Percentiles rank a stretch among this genome's conserved stretches.
These are phyloP conservation scores for Calidris pygmaea DNA, from an alignment of 2,113 vertebrate species.

Conservation along the genomic window DNA sequence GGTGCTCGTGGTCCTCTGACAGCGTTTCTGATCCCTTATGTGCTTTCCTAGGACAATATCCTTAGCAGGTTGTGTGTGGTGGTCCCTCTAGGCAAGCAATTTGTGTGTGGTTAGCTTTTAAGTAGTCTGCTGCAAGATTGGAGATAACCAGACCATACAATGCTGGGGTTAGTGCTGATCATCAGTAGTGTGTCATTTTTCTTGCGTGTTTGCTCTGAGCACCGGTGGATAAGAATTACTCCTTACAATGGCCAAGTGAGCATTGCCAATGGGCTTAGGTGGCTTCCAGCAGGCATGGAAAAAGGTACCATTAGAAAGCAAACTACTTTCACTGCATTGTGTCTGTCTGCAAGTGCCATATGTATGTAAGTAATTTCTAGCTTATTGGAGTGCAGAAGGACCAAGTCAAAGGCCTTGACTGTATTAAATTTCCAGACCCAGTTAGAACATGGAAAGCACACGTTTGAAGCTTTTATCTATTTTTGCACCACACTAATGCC, in stretches of 20 bases:
- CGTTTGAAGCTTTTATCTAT: background rate
- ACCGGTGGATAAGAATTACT: background rate
- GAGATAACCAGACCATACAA: background rate
- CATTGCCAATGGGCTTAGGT: background rate
- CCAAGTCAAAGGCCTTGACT: background rate
- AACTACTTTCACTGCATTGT: background rate
- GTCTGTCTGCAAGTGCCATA: background rate
- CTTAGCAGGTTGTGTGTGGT: fast-evolving
- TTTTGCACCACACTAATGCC: background rate
- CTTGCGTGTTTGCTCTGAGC: background rate
- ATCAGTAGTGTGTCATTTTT: background rate
- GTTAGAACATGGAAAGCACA: background rate
- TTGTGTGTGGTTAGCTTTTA: background rate
- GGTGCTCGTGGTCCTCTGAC: background rate
- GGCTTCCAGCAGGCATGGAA: background rate
- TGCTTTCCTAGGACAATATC: background rate
- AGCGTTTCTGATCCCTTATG: background rate
- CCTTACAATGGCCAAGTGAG: background rate
- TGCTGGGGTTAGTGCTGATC: background rate
- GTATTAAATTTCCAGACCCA: background rate
- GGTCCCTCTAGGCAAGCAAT: background rate
- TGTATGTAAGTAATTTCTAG: background rate
- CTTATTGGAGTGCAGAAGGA: background rate
- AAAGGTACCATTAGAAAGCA: background rate
- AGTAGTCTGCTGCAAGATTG: background rate